Conservation (phyloP, 2,888 invertebrate genomes). For the Heliconius erato region DNA sequence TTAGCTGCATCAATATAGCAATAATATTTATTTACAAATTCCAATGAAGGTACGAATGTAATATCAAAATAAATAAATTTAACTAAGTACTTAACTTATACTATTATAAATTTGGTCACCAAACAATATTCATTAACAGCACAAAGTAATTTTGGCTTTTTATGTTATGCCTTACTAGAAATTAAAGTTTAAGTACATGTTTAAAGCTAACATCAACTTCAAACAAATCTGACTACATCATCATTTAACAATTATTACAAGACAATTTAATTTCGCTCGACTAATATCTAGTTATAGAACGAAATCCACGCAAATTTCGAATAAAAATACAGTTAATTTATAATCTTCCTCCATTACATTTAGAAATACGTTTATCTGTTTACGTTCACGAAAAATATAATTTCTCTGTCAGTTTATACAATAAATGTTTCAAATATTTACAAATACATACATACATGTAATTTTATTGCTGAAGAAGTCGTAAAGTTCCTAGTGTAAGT, state of each 20-base stretch:
- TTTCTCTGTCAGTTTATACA: slow-evolving; percentile 80
- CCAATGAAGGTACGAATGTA: slow-evolving; percentile 80
- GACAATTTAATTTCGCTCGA: slow-evolving; percentile 48
- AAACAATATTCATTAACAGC: slow-evolving; percentile 63
- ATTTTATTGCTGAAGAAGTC: slow-evolving; percentile 84
- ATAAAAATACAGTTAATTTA: slow-evolving; percentile 54
- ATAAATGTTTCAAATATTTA: slow-evolving; percentile 80
- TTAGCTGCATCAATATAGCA: slow-evolving; percentile 83
- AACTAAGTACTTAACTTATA: slow-evolving; percentile 74
- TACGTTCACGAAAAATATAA: slow-evolving; percentile 83
- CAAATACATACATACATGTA: slow-evolving; percentile 80
- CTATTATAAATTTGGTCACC: slow-evolving; percentile 79
- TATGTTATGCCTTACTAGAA: slow-evolving; percentile 64
- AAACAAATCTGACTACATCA: slow-evolving; percentile 70
- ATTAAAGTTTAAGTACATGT: slow-evolving; percentile 72
- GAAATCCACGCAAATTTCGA: slow-evolving; percentile 50
- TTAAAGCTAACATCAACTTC: slow-evolving; percentile 73
- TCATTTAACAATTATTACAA: slow-evolving; percentile 55
- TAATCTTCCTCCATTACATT: slow-evolving; percentile 63
- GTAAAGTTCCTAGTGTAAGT: slow-evolving; percentile 74
- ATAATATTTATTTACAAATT: slow-evolving; percentile 81
- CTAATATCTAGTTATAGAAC: slow-evolving; percentile 50
- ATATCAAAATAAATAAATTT: slow-evolving; percentile 82
- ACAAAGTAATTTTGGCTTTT: slow-evolving; percentile 74
- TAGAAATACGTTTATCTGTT: slow-evolving; percentile 66